These are phyloP conservation scores for Tetramorium parvispinum DNA, from an alignment of 1,140 invertebrate genomes.

Conservation along the genomic window DNA sequence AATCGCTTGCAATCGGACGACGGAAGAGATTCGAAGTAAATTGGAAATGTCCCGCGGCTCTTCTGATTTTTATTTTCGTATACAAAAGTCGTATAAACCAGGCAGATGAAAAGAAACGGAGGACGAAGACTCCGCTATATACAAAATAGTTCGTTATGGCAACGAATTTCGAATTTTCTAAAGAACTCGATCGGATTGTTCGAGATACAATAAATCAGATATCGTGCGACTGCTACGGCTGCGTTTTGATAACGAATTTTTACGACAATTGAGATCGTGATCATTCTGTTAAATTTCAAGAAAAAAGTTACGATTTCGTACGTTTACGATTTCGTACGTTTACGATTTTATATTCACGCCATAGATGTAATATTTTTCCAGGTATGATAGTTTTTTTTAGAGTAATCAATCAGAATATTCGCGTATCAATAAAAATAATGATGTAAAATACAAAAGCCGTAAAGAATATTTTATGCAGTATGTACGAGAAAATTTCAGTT, in stretches of 20 bases:
- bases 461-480: neutral
- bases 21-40: slow-evolving; percentile 51
- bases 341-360: neutral
- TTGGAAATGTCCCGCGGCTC: slow-evolving; percentile 34
- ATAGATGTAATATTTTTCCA: neutral
- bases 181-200: neutral
- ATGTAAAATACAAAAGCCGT: neutral
- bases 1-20: slow-evolving; percentile 45
- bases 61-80: slow-evolving; percentile 48
- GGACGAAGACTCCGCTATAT: neutral
- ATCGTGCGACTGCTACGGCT: neutral
- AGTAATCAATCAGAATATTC: slow-evolving; percentile 2
- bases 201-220: slow-evolving; percentile 7
- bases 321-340: neutral
- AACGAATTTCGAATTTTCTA: neutral
- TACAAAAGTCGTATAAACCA: slow-evolving; percentile 9
- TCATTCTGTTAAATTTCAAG: neutral
- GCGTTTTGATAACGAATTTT: slow-evolving; percentile 26
- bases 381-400: neutral
- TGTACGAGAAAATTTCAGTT: neutral
- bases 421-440: neutral
- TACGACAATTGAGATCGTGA: slow-evolving; percentile 13
- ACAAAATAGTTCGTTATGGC: neutral
- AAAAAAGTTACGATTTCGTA: slow-evolving; percentile 16
- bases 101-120: neutral